Base-by-base conservation (phyloP, 2,113 vertebrate species). In the Chelonoidis abingdonii region DNA sequence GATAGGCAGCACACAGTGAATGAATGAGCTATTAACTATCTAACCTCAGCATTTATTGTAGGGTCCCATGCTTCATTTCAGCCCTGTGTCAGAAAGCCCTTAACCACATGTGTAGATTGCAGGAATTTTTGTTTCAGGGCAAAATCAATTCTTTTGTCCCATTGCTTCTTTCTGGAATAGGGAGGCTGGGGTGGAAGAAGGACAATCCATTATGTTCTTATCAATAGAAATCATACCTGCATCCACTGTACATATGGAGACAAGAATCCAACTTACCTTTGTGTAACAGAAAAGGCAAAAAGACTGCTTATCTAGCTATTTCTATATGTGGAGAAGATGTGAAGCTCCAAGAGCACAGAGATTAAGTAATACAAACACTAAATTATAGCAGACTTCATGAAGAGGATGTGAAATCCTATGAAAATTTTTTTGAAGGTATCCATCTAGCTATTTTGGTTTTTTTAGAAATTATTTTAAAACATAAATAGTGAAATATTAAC, bases 121-220 rank as follows among this genome's bases (percentile, higher is more conserved):
- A 92, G 17, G 50, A 49, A 80, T 88, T 95, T 87, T 65, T 89
- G 93, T 96, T 93, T 79, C 80, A 53, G 50, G 13, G 35, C 76
- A 59, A 94, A 94, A 62, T 83, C 49, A 80, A 94, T 79, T 62
- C 62, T 90, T 95, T 41, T 31, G 19, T 88, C 84, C 92, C 82
- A 93, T 91, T 72, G 57, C 65, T 75, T 94, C 59, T 88, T 91
- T 83, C 86, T 81, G 86, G 90, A 80, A 75, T 54, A n/a, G 7
- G 57, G 53, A 89, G 62, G 31, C 53, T 41, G 81, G 11, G 29
- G 59, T 93, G 93, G 93, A 92, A 95, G 57, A 31, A 94, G 29
- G 75, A 81, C 96, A 95, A 95, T 91, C 87, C 53, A 83, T 93
- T 95, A 92, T 95, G 1, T 89, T 95, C 92, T 94, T 95, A 97